These are phyloP conservation scores for Montifringilla adamsi DNA, from an alignment of 2,113 vertebrate genomes.

Conservation along the genomic window DNA sequence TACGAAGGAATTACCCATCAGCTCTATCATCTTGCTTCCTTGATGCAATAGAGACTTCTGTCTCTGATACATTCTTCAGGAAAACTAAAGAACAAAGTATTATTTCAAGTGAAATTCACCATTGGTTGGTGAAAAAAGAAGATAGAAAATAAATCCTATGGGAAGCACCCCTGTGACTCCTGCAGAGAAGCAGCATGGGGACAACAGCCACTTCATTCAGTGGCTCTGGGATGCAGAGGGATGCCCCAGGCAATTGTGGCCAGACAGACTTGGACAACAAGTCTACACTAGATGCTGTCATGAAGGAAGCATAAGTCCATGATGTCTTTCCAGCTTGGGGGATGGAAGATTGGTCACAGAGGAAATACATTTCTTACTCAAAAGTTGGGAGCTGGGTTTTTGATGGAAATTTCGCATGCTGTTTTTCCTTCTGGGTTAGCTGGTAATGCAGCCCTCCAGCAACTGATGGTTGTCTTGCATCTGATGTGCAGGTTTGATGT, in stretches of 20 bases:
- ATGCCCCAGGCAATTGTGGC: not conserved
- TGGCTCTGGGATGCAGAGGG: not conserved
- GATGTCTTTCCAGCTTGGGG: not conserved
- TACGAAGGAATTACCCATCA: not conserved
- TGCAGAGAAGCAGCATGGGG: not conserved
- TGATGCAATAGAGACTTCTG: not conserved
- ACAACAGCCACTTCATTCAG: not conserved
- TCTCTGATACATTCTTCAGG: not conserved
- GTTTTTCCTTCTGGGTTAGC: not conserved
- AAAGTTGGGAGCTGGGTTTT: not conserved
- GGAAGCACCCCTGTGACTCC: not conserved
- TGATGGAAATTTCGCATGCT: not conserved
- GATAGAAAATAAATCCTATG: not conserved
- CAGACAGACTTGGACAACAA: not conserved
- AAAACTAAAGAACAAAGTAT: not conserved
- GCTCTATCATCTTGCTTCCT: not conserved
- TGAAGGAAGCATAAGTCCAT: not conserved
- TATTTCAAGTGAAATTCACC: not conserved
- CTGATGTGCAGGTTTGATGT: constrained; percentile 56
- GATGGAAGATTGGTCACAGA: not conserved
- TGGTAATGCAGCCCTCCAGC: not conserved
- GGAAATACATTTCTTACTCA: not conserved
- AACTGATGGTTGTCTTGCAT: constrained; percentile 54
- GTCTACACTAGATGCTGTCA: not conserved
- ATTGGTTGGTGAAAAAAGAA: not conserved